phyloP scores from a whole-genome alignment of 92 coral and sea anemone species.

The Meandrina meandrites region DNA sequence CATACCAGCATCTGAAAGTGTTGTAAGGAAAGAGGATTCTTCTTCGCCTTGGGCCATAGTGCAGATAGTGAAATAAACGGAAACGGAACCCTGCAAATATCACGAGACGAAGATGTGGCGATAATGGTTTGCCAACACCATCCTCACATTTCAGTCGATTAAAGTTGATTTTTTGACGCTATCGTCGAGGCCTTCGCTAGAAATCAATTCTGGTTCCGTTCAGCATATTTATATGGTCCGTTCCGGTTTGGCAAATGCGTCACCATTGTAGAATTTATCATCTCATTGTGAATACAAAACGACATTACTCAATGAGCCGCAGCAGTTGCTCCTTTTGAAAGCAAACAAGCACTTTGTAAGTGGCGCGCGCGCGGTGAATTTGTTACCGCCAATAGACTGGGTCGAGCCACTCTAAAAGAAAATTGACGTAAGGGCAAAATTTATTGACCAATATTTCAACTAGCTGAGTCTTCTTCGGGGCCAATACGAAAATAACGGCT shows the following conservation, averaged over 20 bases:
- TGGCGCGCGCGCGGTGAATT: constrained; percentile 33
- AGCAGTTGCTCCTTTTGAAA: constrained; percentile 6
- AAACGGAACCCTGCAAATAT: constrained; percentile 12
- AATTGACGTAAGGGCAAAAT: too few relatives aligned
- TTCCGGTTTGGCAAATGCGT: background rate
- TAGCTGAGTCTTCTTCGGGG: too few relatives aligned
- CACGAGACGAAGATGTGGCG: constrained; percentile 20
- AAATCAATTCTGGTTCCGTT: background rate
- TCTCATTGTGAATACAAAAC: background rate
- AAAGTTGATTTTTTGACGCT: constrained; percentile 5
- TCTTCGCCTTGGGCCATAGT: constrained; percentile 35
- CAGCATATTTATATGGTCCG: background rate
- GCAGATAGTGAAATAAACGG: constrained; percentile 3
- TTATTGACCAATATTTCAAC: too few relatives aligned
- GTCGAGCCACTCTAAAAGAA: too few relatives aligned
- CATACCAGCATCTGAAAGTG: constrained; percentile 26
- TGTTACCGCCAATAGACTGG: constrained; percentile 10
- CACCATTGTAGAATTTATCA: background rate
- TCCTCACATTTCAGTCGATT: background rate
- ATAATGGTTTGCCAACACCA: constrained; percentile 4
- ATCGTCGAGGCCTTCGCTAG: background rate
- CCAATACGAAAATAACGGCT: too few relatives aligned
- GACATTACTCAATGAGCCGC: constrained; percentile 18
- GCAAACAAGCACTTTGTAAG: constrained; percentile 26
- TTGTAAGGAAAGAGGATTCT: background rate